Base-by-base conservation (phyloP, 1,140 invertebrate species). In the Drosophila kanapiae region DNA sequence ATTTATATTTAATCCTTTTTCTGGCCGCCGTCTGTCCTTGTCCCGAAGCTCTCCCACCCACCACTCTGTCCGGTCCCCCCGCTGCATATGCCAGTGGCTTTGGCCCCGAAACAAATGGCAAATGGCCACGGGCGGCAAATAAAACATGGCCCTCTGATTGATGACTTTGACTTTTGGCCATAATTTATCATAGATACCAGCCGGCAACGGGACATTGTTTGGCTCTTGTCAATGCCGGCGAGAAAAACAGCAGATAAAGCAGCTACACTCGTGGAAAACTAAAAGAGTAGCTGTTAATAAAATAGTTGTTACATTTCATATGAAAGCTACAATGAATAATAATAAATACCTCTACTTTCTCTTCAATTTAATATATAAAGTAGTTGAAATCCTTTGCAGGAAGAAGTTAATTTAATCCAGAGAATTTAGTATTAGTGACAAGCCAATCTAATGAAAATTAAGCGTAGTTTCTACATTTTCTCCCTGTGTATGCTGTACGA, bases 81-180 rank as follows among this genome's bases (percentile, higher is more conserved):
- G 48, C 23, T 67, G 58, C 75, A 78, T 78, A 62, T 78, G 65
- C 62, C 62, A 47, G 40, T 40, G 75, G 62, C 37, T 60, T 49
- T 38, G 47, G 56, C 49, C 54, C 23, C 56, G 14, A 54, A 65
- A 71, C 53, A 76, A 79, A 78, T 62, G 71, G 84, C 77, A 68
- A 88, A 88, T 84, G 80, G 72, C 84, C 85, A 64, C 43, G 57
- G 74, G 84, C 85, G 58, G 74, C 85, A 90, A 84, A 88, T 88
- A 90, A 84, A 88, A 78, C 84, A 88, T 84, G 85, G 74, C 54
- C 40, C 69, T 58, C 85, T 88, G 85, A 88, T 88, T 88, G 85
- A 88, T 88, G 85, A 79, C 85, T 90, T 88, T 88, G 85, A 88
- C 81, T 88, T 88, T 90, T 88, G 85, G 81, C 85, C 78, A 90